phyloP scores from a whole-genome alignment of 2,113 vertebrate species.

The Rynchops niger region DNA sequence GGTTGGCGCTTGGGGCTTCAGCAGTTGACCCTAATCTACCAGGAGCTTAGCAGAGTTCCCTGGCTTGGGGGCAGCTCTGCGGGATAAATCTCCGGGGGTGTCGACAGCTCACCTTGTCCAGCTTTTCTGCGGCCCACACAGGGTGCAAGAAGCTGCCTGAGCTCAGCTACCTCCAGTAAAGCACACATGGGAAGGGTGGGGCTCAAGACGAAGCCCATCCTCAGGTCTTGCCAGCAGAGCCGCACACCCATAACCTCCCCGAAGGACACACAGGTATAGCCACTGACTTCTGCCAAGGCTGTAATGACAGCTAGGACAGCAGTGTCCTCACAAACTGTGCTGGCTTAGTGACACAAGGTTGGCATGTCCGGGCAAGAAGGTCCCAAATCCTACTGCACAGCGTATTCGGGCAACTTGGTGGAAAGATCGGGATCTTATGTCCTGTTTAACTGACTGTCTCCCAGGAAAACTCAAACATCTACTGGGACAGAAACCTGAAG shows the following conservation, averaged over 20 bases:
- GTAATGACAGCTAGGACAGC: neutral
- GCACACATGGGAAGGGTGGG: neutral
- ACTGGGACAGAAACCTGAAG: neutral
- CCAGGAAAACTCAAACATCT: neutral
- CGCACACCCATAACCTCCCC: neutral
- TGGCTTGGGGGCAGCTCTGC: neutral
- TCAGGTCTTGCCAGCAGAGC: neutral
- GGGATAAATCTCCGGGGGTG: neutral
- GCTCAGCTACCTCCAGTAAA: neutral
- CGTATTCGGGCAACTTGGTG: accelerated
- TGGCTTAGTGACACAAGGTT: neutral
- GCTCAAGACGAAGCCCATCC: neutral
- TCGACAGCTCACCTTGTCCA: neutral
- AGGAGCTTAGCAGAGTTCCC: neutral
- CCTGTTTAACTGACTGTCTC: neutral
- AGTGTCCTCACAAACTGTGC: neutral
- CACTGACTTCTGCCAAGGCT: neutral
- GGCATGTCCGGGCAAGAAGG: neutral
- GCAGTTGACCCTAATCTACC: neutral
- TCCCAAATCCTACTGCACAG: neutral
- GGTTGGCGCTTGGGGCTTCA: neutral
- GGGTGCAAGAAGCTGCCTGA: neutral
- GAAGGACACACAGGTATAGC: neutral
- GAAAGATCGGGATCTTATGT: neutral
- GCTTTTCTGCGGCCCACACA: neutral